A percentile compares a stretch with the other conserved stretches of the same genome.
These are phyloP conservation scores for Otocyon megalotis DNA, from an alignment of 2,113 vertebrate genomes.

Conservation along the genomic window DNA sequence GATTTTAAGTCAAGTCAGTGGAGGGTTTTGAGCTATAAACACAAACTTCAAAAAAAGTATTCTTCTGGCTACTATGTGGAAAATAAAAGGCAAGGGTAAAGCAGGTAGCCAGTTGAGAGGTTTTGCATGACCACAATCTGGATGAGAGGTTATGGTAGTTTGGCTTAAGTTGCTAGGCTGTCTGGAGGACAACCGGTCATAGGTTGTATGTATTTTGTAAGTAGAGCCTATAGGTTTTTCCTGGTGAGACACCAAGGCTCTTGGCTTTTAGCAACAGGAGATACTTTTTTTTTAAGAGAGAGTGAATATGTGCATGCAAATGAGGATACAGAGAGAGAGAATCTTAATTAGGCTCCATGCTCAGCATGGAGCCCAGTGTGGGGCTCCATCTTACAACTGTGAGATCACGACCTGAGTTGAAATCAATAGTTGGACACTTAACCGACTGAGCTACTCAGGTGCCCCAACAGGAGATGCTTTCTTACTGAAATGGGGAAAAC, in stretches of 20 bases:
- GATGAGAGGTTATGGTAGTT: neutral
- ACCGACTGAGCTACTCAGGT: neutral
- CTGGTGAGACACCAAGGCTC: neutral
- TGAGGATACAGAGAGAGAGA: neutral
- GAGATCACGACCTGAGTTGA: neutral
- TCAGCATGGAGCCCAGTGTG: neutral
- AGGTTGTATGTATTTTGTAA: neutral
- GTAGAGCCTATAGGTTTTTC: neutral
- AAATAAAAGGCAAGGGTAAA: neutral
- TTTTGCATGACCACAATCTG: neutral
- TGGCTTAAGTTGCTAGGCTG: neutral
- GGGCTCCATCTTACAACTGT: neutral
- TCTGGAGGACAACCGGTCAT: neutral
- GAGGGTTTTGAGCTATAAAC: neutral
- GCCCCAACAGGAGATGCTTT: neutral
- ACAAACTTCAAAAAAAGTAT: neutral
- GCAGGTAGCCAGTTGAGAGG: neutral
- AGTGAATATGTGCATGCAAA: no score
- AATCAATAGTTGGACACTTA: neutral
- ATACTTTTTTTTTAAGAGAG: neutral
- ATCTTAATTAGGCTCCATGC: neutral
- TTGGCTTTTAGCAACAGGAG: neutral
- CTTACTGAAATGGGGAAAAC: neutral
- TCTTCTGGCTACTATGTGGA: neutral
- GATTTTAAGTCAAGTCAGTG: neutral